These are phyloP conservation scores for Spisula subtruncata DNA, from an alignment of 2,888 invertebrate genomes.

Conservation along the genomic window DNA sequence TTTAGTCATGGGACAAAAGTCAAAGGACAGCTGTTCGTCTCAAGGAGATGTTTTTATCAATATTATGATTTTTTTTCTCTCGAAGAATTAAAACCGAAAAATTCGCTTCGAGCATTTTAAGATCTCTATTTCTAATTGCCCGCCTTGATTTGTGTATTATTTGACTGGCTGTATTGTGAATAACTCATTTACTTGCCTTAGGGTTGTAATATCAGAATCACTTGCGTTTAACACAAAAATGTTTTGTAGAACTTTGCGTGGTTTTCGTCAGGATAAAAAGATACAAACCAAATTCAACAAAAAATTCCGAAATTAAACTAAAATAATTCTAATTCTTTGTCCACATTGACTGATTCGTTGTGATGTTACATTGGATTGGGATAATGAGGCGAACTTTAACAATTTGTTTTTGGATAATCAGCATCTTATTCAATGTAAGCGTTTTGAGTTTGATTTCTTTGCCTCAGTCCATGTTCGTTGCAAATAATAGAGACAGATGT, in stretches of 20 bases:
- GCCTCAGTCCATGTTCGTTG: no score
- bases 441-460: no score
- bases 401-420: no score
- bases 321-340: neutral
- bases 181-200: neutral
- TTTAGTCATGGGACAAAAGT: neutral
- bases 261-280: neutral
- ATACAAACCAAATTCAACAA: neutral
- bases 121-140: constrained; percentile 17
- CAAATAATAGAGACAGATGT: no score
- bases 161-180: neutral
- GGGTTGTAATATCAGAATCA: constrained; percentile 11
- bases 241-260: neutral
- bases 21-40: constrained; percentile 12
- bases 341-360: neutral
- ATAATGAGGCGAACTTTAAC: no score
- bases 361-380: neutral
- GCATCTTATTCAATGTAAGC: no score
- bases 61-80: neutral
- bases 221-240: neutral
- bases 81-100: constrained; percentile 1
- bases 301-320: neutral
- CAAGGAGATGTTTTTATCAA: constrained; percentile 18
- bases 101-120: constrained; percentile 2
- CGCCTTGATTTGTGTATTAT: neutral